These are phyloP conservation scores for Agrilus cyanescens DNA, from an alignment of 2,888 invertebrate genomes.

Conservation along the genomic window DNA sequence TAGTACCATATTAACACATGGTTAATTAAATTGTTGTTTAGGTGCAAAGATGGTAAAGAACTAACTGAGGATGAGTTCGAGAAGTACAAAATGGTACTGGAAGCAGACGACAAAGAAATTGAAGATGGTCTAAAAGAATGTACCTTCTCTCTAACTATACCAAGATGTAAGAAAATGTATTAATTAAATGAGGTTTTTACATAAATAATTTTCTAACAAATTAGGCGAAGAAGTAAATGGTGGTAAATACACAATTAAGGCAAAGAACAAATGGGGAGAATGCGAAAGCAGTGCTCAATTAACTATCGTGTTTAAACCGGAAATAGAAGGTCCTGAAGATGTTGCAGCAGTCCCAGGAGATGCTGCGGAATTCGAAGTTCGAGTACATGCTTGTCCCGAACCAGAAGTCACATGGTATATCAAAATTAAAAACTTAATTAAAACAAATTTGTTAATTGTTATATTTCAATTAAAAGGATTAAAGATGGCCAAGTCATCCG, in stretches of 20 bases:
- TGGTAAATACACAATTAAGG: conserved; percentile 69
- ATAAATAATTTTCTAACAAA: neutral
- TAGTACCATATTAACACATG: neutral
- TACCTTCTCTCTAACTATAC: conserved; percentile 65
- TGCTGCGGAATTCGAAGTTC: conserved; percentile 64
- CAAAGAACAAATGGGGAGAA: conserved; percentile 71
- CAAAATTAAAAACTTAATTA: neutral
- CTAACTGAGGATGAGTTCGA: conserved; percentile 49
- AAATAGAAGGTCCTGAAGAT: conserved; percentile 65
- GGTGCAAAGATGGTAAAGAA: conserved; percentile 60
- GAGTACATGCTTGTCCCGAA: conserved; percentile 79
- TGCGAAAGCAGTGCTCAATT: conserved; percentile 60
- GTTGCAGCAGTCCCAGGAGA: conserved; percentile 64
- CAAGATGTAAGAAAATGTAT: conserved; percentile 41
- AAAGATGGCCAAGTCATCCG: conserved; percentile 53
- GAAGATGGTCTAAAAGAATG: conserved; percentile 72
- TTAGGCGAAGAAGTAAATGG: conserved; percentile 61
- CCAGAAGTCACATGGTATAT: conserved; percentile 73
- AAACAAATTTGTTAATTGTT: neutral
- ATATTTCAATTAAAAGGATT: conserved; percentile 34
- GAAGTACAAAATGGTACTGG: conserved; percentile 41
- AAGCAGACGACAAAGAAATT: conserved; percentile 52
- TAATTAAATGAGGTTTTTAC: neutral
- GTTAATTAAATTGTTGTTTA: conserved; percentile 19
- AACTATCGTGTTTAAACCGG: conserved; percentile 68